These are phyloP conservation scores for Plagiodera versicolora DNA, from an alignment of 2,888 invertebrate genomes.

Conservation along the genomic window DNA sequence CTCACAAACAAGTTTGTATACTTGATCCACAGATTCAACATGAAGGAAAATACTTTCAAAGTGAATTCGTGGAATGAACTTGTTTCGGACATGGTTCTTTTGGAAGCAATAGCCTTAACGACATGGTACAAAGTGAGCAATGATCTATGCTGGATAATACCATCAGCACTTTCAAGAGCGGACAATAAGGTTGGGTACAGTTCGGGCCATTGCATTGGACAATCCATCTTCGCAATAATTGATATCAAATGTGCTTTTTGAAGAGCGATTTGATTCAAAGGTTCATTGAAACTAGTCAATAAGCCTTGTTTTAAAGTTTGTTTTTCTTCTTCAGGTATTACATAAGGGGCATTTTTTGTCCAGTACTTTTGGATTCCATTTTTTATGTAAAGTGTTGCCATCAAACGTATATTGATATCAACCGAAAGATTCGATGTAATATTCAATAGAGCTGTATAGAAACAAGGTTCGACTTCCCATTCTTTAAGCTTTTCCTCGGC, in stretches of 20 bases:
- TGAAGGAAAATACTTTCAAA: constrained; percentile 70
- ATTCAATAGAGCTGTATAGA: constrained; percentile 79
- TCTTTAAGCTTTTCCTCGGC: constrained; percentile 84
- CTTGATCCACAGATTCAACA: constrained; percentile 79
- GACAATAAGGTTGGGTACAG: constrained; percentile 80
- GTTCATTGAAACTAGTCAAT: constrained; percentile 70
- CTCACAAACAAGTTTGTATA: constrained; percentile 70
- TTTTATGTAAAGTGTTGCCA: constrained; percentile 90
- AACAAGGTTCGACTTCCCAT: constrained; percentile 90
- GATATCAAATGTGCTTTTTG: constrained; percentile 86
- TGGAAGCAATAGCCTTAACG: constrained; percentile 85
- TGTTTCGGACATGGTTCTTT: constrained; percentile 75
- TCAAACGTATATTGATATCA: constrained; percentile 84
- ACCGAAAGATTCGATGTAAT: constrained; percentile 76
- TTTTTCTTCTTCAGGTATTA: constrained; percentile 80
- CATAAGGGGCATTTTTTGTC: constrained; percentile 80
- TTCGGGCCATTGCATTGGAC: constrained; percentile 82
- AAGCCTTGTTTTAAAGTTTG: constrained; percentile 68
- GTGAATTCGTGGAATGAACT: constrained; percentile 83
- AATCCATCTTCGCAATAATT: constrained; percentile 87
- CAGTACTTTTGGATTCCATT: constrained; percentile 93
- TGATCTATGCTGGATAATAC: constrained; percentile 77
- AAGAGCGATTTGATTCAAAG: constrained; percentile 81
- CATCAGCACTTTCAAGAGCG: constrained; percentile 71
- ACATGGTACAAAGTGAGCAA: constrained; percentile 86